These are phyloP conservation scores for Brachystomella parvula DNA, from an alignment of 1,140 invertebrate species.

Conservation along the genomic window DNA sequence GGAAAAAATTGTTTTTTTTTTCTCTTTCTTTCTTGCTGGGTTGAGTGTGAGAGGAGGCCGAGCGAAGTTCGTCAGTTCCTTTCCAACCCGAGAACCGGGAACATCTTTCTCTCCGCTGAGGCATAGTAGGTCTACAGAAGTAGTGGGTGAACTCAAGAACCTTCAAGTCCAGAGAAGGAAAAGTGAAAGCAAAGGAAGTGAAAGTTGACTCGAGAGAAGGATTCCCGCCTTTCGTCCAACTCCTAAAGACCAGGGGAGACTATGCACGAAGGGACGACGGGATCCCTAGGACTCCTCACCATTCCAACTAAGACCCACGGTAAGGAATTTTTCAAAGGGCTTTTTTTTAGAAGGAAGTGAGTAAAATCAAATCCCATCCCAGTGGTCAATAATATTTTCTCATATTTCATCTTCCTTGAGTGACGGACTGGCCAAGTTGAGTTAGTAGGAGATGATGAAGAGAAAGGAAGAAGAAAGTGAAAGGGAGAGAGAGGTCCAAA, in stretches of 20 bases:
- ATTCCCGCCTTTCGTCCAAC: neutral
- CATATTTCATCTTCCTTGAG: no score
- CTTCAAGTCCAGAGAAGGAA: no score
- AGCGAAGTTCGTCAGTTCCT: conserved; percentile 3
- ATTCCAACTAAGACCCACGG: neutral
- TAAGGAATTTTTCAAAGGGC: no score
- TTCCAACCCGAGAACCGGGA: conserved; percentile 9
- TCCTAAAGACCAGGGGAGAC: no score
- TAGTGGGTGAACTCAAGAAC: no score
- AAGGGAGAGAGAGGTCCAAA: neutral
- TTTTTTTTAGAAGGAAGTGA: no score
- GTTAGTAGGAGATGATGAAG: neutral
- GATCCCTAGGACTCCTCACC: neutral
- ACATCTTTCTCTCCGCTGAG: conserved; percentile 1
- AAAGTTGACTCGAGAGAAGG: neutral
- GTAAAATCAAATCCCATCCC: no score
- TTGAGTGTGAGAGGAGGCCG: neutral
- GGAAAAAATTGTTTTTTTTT: conserved; percentile 4
- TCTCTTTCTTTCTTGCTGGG: neutral
- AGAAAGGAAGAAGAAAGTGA: conserved; percentile 2
- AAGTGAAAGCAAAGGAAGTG: neutral
- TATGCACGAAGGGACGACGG: neutral
- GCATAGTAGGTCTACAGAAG: no score
- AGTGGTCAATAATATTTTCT: no score
- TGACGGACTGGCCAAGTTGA: no score